Percentiles rank a stretch among this genome's conserved stretches.
Evolutionary conservation across 2,113 vertebrate genomes (phyloP).

Genomic region (Labrus mixtus): DNA sequence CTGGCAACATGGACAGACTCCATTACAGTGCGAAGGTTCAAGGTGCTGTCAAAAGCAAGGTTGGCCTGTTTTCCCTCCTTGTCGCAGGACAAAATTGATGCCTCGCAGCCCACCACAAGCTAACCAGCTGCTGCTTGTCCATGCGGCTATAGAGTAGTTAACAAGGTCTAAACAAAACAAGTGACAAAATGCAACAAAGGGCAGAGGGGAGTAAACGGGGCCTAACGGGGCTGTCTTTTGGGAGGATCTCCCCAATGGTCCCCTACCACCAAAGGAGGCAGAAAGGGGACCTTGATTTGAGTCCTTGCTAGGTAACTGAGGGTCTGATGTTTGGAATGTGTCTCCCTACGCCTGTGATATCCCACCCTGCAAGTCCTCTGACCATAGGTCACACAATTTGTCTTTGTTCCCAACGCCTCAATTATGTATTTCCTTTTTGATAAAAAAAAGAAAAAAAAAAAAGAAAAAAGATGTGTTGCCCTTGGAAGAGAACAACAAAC

Average conservation of each 20-base stretch:
- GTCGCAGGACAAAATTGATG: slow-evolving; percentile 79
- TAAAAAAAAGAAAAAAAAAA: slow-evolving; percentile 34
- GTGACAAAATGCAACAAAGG: slow-evolving; percentile 82
- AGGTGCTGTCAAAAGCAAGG: slow-evolving; percentile 67
- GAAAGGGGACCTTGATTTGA: slow-evolving; percentile 77
- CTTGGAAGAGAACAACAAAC: slow-evolving; percentile 80
- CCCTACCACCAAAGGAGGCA: slow-evolving; percentile 76
- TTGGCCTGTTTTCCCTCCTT: slow-evolving; percentile 60
- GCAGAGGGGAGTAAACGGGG: slow-evolving; percentile 61
- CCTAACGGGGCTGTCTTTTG: slow-evolving; percentile 75
- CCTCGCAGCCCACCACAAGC: slow-evolving; percentile 66
- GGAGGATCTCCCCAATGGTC: slow-evolving; percentile 73
- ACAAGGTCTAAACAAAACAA: slow-evolving; percentile 84
- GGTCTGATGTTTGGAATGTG: slow-evolving; percentile 88
- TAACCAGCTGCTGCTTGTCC: slow-evolving; percentile 82
- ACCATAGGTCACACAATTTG: slow-evolving; percentile 83
- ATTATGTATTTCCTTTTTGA: slow-evolving; percentile 76
- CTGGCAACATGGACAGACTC: slow-evolving; percentile 44
- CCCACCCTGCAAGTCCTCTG: slow-evolving; percentile 75
- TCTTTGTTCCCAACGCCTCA: slow-evolving; percentile 75
- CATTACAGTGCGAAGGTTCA: slow-evolving; percentile 58
- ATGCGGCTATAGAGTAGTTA: slow-evolving; percentile 80
- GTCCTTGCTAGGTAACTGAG: slow-evolving; percentile 88
- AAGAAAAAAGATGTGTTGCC: slow-evolving; percentile 63
- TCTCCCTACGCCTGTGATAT: slow-evolving; percentile 76